Evolutionary conservation across 2,113 vertebrate genomes (phyloP).

Genomic region (Bos indicus): DNA sequence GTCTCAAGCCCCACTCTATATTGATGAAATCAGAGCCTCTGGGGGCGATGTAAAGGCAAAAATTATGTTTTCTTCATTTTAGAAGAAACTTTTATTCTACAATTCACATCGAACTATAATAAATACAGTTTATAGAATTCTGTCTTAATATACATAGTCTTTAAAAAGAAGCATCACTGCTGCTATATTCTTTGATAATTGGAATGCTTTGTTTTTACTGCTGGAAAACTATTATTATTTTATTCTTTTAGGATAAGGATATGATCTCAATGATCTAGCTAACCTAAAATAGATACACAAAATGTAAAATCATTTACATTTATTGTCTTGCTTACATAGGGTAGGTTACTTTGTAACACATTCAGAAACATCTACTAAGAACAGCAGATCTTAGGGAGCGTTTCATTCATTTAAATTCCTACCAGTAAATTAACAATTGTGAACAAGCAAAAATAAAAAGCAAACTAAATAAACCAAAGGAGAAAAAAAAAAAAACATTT

Average conservation of each 20-base stretch:
- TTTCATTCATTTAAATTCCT: not conserved
- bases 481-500: not conserved
- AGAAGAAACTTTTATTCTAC: not conserved
- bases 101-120: not conserved
- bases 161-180: not conserved
- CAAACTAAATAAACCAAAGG: not conserved
- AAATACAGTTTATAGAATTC: not conserved
- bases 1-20: not conserved
- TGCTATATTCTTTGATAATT: not conserved
- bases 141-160: not conserved
- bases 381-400: not conserved
- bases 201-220: not conserved
- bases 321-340: not conserved
- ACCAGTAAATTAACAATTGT: not conserved
- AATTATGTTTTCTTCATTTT: not conserved
- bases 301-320: not conserved
- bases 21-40: not conserved
- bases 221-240: not conserved
- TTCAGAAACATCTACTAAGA: not conserved
- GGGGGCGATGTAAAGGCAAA: not conserved
- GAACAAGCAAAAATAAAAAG: not conserved
- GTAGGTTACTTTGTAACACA: not conserved
- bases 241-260: not conserved
- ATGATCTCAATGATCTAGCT: not conserved
- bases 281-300: not conserved